These are phyloP conservation scores for Rotaria macrura DNA, from an alignment of 2,888 invertebrate species.

Conservation along the genomic window DNA sequence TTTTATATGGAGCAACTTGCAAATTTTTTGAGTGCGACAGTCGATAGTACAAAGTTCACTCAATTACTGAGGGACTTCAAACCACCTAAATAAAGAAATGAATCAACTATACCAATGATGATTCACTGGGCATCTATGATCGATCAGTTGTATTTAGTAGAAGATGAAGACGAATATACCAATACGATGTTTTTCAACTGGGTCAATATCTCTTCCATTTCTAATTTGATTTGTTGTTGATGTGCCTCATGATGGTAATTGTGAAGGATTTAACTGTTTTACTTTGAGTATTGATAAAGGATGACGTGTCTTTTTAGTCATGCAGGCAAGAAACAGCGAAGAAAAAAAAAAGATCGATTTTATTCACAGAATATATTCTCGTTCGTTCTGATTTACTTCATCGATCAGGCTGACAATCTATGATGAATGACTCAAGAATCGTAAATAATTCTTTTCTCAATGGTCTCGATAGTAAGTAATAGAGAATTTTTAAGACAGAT, in stretches of 20 bases:
- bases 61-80: neutral
- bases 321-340: too few relatives aligned
- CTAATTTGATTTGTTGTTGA: neutral
- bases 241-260: neutral
- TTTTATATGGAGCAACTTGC: too few relatives aligned
- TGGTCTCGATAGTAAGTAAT: neutral
- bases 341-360: neutral
- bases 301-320: neutral
- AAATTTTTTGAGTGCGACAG: accelerated
- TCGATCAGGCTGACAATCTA: neutral
- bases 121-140: neutral
- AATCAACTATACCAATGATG: neutral
- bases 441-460: neutral
- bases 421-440: too few relatives aligned
- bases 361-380: neutral
- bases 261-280: neutral
- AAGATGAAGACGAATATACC: neutral
- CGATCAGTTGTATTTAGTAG: neutral
- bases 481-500: neutral
- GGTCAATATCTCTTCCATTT: neutral
- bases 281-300: neutral
- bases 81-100: slow-evolving; percentile 8
- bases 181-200: neutral
- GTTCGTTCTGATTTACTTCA: neutral
- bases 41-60: neutral